Evolutionary conservation across 2,113 vertebrate species (phyloP).

Genomic region (Orycteropus afer): DNA sequence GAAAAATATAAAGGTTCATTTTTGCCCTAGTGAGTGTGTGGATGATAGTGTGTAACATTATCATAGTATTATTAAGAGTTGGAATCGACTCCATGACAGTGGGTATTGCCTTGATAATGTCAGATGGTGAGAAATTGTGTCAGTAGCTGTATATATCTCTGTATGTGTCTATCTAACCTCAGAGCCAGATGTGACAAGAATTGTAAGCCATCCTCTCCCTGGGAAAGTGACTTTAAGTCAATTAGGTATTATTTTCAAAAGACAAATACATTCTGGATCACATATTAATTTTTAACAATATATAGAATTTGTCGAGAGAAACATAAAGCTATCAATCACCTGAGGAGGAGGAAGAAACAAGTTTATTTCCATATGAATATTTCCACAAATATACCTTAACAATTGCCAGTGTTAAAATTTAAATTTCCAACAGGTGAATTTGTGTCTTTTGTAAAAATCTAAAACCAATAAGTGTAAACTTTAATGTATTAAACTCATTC

Average conservation of each 20-base stretch:
- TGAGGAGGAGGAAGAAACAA: background rate
- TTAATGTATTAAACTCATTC: conserved; percentile 18
- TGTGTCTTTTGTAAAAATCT: conserved; percentile 19
- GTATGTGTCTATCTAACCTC: background rate
- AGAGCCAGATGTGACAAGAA: background rate
- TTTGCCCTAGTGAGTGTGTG: background rate
- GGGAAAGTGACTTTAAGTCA: conserved; percentile 22
- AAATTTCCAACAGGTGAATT: conserved; percentile 26
- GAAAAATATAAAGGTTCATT: conserved; percentile 35
- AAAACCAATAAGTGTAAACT: background rate
- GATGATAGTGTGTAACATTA: background rate
- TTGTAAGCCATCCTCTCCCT: background rate
- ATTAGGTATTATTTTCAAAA: conserved; percentile 31
- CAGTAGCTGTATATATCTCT: background rate
- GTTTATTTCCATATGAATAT: conserved; percentile 28
- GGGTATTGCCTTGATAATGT: background rate
- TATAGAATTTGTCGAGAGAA: background rate
- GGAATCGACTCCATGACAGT: background rate
- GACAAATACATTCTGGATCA: conserved; percentile 22
- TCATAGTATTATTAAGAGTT: background rate
- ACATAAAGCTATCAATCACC: background rate
- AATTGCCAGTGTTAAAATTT: background rate
- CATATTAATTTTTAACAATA: conserved; percentile 23
- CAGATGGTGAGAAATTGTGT: background rate
- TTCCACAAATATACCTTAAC: background rate